Evolutionary conservation across 2,888 invertebrate species (phyloP).

Genomic region (Temnothorax rugatulus): DNA sequence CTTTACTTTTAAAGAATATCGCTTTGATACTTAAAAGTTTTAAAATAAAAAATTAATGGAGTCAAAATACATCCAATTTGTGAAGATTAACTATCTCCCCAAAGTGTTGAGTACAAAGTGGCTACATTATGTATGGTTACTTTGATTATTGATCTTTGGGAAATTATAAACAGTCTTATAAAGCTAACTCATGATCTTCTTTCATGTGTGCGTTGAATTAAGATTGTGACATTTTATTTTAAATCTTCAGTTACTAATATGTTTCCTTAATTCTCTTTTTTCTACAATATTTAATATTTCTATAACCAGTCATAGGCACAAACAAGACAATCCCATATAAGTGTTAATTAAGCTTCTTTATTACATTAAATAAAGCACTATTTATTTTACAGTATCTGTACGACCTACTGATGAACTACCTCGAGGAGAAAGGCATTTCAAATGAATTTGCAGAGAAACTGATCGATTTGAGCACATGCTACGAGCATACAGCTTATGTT

Average conservation of each 20-base stretch:
- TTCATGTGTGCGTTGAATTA: conserved; percentile 1
- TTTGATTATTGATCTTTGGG: conserved; percentile 79
- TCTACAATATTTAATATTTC: conserved; percentile 83
- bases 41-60: not conserved
- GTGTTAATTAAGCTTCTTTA: not conserved
- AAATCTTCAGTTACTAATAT: not conserved
- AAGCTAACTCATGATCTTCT: not conserved
- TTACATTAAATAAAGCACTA: conserved; percentile 5
- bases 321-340: no score
- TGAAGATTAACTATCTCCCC: conserved; percentile 39
- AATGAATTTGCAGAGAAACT: conserved; percentile 97
- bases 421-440: conserved; percentile 98
- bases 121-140: not conserved
- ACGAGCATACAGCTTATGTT: conserved; percentile 97
- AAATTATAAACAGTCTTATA: conserved; percentile 65
- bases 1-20: not conserved
- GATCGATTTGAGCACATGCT: conserved; percentile 95
- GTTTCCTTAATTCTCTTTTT: conserved; percentile 18
- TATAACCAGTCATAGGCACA: not conserved
- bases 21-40: not conserved
- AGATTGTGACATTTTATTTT: conserved; percentile 30
- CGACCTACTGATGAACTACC: conserved; percentile 96
- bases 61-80: not conserved
- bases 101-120: conserved; percentile 70
- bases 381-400: conserved; percentile 93